These are phyloP conservation scores for Halisarca cf. caerulea DNA, from an alignment of 37 sponge, comb jelly and placozoan genomes.

Conservation along the genomic window DNA sequence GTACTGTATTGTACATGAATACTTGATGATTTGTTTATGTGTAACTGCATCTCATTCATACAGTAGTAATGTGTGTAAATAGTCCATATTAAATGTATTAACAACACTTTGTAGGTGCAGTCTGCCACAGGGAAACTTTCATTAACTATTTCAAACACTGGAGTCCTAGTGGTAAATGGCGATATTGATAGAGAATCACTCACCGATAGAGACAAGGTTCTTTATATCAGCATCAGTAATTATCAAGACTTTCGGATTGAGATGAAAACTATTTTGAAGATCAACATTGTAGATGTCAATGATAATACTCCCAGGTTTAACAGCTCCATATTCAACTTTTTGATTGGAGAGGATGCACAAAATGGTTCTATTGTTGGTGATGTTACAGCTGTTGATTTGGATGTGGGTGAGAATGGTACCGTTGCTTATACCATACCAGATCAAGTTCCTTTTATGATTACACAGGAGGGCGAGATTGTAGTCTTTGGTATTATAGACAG, in stretches of 20 bases:
- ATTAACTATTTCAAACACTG: neutral
- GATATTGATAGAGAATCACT: neutral
- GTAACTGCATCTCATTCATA: too few relatives aligned
- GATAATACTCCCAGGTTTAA: neutral
- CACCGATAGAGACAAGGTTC: neutral
- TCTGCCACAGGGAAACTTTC: neutral
- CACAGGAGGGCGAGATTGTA: neutral
- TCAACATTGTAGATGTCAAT: neutral
- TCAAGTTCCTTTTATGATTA: neutral
- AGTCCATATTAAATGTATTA: too few relatives aligned
- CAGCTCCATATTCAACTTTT: neutral
- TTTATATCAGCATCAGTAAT: neutral
- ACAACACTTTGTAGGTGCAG: too few relatives aligned
- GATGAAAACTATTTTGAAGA: neutral
- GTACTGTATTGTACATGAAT: too few relatives aligned
- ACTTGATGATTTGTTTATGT: too few relatives aligned
- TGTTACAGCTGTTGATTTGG: neutral
- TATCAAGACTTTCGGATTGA: neutral
- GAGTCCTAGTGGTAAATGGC: neutral
- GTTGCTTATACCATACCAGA: neutral
- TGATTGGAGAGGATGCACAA: neutral
- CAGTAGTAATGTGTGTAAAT: too few relatives aligned
- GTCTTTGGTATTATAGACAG: neutral
- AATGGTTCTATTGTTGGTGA: neutral
- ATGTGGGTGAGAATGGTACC: conserved; percentile 3